Conservation (phyloP, 2,888 invertebrate species). For the Brachyptera risi region DNA sequence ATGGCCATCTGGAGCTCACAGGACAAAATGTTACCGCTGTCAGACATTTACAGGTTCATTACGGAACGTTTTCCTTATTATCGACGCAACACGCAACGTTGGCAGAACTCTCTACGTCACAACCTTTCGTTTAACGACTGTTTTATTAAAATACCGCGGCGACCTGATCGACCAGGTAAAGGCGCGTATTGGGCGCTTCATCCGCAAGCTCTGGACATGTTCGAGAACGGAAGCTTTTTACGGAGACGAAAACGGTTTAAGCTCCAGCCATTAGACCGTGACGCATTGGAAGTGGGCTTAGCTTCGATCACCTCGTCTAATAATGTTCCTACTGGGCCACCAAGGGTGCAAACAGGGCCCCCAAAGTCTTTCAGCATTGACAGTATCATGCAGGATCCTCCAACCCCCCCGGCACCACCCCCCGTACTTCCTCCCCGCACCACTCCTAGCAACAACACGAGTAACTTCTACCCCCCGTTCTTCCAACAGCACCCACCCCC, state of each 20-base stretch:
- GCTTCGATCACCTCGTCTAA: conserved; percentile 21
- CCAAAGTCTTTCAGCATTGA: conserved; percentile 42
- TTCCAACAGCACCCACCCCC: conserved; percentile 29
- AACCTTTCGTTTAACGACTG: conserved; percentile 96
- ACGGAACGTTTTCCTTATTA: conserved; percentile 88
- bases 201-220: conserved; percentile 76
- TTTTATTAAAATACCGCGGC: conserved; percentile 84
- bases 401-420: conserved; percentile 22
- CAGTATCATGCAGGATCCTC: conserved; percentile 40
- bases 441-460: neutral
- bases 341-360: conserved; percentile 42
- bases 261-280: conserved; percentile 67
- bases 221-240: conserved; percentile 81
- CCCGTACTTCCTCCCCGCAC: conserved; percentile 17
- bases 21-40: conserved; percentile 82
- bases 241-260: conserved; percentile 79
- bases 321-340: conserved; percentile 7
- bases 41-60: conserved; percentile 90
- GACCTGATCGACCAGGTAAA: conserved; percentile 75
- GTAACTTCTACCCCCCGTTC: conserved; percentile 19
- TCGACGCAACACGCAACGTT: conserved; percentile 73
- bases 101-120: conserved; percentile 77
- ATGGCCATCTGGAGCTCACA: conserved; percentile 99
- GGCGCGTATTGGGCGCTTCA: conserved; percentile 84
- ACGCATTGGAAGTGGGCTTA: conserved; percentile 46